phyloP scores from a whole-genome alignment of 2,888 invertebrate genomes.

The Nematopogon swammerdamellus region DNA sequence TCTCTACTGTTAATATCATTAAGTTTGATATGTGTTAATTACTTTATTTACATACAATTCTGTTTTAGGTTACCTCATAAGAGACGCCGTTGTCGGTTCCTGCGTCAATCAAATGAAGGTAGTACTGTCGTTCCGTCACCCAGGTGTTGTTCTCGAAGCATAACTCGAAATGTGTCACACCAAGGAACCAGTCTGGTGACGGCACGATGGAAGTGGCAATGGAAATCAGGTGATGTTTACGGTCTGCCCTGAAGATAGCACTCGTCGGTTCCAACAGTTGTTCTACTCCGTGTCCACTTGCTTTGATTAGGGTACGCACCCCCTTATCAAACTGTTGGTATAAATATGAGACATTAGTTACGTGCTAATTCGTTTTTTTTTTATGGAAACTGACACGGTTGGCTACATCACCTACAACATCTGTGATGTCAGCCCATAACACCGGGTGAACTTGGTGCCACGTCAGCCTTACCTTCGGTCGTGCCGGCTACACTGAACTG shows the following conservation, averaged over 20 bases:
- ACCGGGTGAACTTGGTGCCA: too few species aligned
- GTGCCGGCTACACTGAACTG: too few species aligned
- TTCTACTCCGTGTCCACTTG: constrained; percentile 38
- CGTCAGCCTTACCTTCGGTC: too few species aligned
- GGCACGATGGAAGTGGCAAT: constrained; percentile 31
- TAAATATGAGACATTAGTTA: too few species aligned
- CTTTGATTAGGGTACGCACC: constrained; percentile 39
- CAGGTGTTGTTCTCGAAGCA: constrained; percentile 88
- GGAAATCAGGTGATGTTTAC: constrained; percentile 32
- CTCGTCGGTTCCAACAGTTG: constrained; percentile 37
- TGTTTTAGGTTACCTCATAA: constrained; percentile 83
- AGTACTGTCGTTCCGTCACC: constrained; percentile 76
- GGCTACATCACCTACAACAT: too few species aligned
- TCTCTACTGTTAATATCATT: too few species aligned
- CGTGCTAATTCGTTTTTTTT: too few species aligned
- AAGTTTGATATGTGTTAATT: too few species aligned
- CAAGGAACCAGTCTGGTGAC: constrained; percentile 96
- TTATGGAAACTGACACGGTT: too few species aligned
- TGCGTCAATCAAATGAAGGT: constrained; percentile 93
- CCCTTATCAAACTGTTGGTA: constrained; percentile 40
- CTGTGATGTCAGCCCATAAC: too few species aligned
- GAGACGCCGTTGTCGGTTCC: constrained; percentile 92
- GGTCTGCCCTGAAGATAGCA: constrained; percentile 35
- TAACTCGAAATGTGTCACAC: constrained; percentile 83
- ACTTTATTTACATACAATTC: too few species aligned